Evolutionary conservation across 2,888 invertebrate genomes (phyloP), one percentile per base, ranked within the genome.

Genomic region (Thumatha senex): DNA sequence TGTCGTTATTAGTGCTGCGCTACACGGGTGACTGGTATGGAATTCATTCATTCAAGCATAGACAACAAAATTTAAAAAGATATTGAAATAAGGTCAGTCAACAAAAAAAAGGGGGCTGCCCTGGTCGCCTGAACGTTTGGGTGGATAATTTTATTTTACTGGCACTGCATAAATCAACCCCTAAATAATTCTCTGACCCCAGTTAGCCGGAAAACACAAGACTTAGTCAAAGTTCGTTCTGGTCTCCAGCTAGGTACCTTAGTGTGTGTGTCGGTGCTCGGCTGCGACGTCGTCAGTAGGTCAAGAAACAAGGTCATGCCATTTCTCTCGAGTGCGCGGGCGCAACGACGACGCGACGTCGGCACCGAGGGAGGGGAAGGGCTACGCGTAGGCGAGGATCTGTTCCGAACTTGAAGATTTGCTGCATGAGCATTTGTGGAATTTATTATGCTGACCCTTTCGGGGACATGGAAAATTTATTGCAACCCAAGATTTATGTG

Each of bases 291-390:
- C 89, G 86, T 67, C 87, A 89, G 84, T 90, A 77, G 90, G 90
- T 88, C 90, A 90, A 76, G 78, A 76, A 90, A 89, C 88, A 89
- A 89, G 90, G 90, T 82, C 90, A 80, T 72, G 78, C 78, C 90
- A 90, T 90, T 90, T 90, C 90, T 90, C 89, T 78, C 58, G 49
- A 51, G 56, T 67, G 61, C 51, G 50, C 57, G 68, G 54, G 67
- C 54, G 46, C 54, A 48, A 51, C 38, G 31, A 36, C 40, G 29
- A n/a, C n/a, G n/a, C n/a, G n/a, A n/a, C 40, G 45, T n/a, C 15
- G 34, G 10, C n/a, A 12, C 54, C 5, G 62, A 70, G 58, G 66
- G 52, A 45, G 54, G 54, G 61, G 56, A 67, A 68, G 74, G 74
- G 70, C 66, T 55, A 24, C 10, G 71, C 70, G 73, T 72, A 76